Percentiles rank a stretch among this genome's conserved stretches.
phyloP scores from a whole-genome alignment of 1,140 invertebrate species.

The Adelges cooleyi region DNA sequence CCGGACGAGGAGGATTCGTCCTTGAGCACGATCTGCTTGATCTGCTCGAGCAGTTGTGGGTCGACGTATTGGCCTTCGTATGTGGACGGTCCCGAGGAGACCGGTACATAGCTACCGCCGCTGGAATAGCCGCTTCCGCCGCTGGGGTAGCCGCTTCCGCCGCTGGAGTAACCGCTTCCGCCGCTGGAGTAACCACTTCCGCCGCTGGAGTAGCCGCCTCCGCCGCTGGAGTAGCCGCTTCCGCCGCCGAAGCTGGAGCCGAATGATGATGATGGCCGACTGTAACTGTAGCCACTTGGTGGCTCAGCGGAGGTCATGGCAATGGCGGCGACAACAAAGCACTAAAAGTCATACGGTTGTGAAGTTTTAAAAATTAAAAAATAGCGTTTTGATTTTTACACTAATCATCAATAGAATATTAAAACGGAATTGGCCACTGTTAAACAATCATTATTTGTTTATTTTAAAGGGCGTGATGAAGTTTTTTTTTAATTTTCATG shows the following conservation, averaged over 20 bases:
- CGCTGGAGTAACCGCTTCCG: conserved; percentile 41
- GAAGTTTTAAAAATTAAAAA: conserved; percentile 33
- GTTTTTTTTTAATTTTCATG: too few relatives aligned
- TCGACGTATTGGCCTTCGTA: conserved; percentile 68
- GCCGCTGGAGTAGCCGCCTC: conserved; percentile 42
- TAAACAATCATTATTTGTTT: too few relatives aligned
- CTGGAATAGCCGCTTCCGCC: conserved; percentile 38
- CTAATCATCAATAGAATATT: too few relatives aligned
- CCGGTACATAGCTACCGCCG: conserved; percentile 50
- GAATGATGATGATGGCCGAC: conserved; percentile 38
- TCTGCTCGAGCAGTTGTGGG: conserved; percentile 60
- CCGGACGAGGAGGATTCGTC: conserved; percentile 49
- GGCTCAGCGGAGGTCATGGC: conserved; percentile 49
- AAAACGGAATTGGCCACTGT: too few relatives aligned
- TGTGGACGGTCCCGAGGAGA: conserved; percentile 57
- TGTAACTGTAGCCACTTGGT: conserved; percentile 50
- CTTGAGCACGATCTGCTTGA: conserved; percentile 65
- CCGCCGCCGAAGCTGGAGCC: not conserved
- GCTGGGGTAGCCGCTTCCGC: conserved; percentile 28
- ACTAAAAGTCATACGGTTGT: too few relatives aligned
- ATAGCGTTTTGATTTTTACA: too few relatives aligned
- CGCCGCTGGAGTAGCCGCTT: conserved; percentile 12
- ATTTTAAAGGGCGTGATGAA: too few relatives aligned
- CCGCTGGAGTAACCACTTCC: conserved; percentile 29
- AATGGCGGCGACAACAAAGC: conserved; percentile 49